Percentiles rank a stretch among this genome's conserved stretches.
Evolutionary conservation across 2,113 vertebrate species (phyloP).

Genomic region (Bolborhynchus lineola): DNA sequence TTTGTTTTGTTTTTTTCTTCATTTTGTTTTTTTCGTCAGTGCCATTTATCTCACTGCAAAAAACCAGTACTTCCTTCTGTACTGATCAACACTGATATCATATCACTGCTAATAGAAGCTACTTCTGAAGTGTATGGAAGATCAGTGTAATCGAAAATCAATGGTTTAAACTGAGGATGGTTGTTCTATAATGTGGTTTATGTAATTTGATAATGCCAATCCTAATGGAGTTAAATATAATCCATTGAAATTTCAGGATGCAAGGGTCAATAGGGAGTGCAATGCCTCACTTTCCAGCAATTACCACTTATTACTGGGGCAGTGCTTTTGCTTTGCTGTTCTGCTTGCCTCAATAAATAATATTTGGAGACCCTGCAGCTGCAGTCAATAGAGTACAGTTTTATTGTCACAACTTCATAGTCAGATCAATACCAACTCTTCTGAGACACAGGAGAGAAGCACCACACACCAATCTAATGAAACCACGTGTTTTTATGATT

Average conservation of each 20-base stretch:
- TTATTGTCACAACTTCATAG: constrained; percentile 82
- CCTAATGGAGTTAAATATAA: constrained; percentile 94
- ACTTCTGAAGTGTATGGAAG: constrained; percentile 1
- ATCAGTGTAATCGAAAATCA: constrained; percentile 92
- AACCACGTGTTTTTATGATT: constrained; percentile 63
- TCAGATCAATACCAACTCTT: constrained; percentile 81
- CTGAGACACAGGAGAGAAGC: constrained; percentile 42
- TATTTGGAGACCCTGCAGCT: constrained; percentile 86
- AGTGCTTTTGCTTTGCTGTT: constrained; percentile 77
- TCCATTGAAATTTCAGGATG: constrained; percentile 88
- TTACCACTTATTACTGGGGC: constrained; percentile 94
- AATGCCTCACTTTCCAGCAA: constrained; percentile 90
- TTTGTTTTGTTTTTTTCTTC: background rate
- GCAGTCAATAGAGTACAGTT: constrained; percentile 89
- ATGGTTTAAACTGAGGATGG: constrained; percentile 73
- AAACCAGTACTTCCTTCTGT: background rate
- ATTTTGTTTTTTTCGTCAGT: background rate
- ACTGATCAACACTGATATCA: constrained; percentile 27
- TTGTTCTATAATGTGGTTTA: constrained; percentile 72
- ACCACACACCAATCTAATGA: constrained; percentile 60
- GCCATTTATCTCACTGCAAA: background rate
- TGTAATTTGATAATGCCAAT: constrained; percentile 96
- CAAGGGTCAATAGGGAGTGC: constrained; percentile 84
- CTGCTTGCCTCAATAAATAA: constrained; percentile 89
- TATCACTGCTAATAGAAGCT: constrained; percentile 11